Evolutionary conservation across 2,113 vertebrate species (phyloP).

Genomic region (Passer domesticus): DNA sequence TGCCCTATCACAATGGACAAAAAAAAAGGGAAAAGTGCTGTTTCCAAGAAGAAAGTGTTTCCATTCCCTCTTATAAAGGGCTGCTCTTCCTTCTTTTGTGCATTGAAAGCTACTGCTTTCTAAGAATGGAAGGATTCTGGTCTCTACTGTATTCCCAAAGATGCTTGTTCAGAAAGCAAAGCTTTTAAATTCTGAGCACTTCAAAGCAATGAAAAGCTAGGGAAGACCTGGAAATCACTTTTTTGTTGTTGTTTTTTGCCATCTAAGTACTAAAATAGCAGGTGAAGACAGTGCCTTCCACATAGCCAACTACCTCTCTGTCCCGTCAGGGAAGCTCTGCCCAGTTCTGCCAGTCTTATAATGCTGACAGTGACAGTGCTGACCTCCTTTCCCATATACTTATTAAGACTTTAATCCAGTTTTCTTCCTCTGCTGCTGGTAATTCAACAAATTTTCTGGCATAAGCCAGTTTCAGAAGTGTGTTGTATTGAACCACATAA

Average conservation of each 20-base stretch:
- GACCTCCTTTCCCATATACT: background rate
- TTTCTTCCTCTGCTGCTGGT: background rate
- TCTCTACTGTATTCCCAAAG: background rate
- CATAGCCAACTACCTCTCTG: background rate
- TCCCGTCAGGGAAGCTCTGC: background rate
- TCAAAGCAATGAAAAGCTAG: background rate
- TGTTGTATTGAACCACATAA: background rate
- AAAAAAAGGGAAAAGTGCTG: background rate
- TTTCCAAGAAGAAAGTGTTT: background rate
- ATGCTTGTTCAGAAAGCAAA: background rate
- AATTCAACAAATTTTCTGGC: background rate
- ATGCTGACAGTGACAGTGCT: background rate
- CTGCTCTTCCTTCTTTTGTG: background rate
- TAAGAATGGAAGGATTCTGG: background rate
- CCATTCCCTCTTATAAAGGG: background rate
- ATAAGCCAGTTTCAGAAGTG: background rate
- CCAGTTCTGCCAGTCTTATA: background rate
- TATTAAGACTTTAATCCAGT: conserved; percentile 1
- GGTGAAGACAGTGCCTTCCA: background rate
- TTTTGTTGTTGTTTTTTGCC: background rate
- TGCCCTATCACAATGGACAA: background rate
- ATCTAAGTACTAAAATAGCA: background rate
- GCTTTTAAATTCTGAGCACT: background rate
- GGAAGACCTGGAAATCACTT: background rate
- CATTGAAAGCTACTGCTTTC: background rate